Conservation (phyloP, 2,888 invertebrate genomes). For the Drosophila helvetica region DNA sequence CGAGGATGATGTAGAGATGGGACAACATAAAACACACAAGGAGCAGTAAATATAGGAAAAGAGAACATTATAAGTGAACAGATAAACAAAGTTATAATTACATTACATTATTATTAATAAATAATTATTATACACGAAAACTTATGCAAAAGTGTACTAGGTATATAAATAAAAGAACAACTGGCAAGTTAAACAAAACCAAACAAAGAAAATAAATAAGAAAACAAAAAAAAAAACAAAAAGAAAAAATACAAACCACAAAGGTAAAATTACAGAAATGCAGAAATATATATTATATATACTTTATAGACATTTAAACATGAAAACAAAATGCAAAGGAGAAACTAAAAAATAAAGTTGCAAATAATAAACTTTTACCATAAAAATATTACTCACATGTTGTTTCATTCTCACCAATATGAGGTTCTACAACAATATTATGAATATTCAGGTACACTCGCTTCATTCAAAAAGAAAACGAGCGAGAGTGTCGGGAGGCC, state of each 20-base stretch:
- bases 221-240: conserved; percentile 38
- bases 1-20: conserved; percentile 1
- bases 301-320: conserved; percentile 78
- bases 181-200: conserved; percentile 62
- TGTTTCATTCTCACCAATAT: conserved; percentile 1
- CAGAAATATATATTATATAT: conserved; percentile 79
- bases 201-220: conserved; percentile 34
- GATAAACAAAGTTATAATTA: conserved; percentile 75
- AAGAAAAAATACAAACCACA: conserved; percentile 49
- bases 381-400: conserved; percentile 52
- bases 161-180: conserved; percentile 49
- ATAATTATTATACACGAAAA: conserved; percentile 76
- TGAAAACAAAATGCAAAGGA: conserved; percentile 67
- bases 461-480: too few species aligned
- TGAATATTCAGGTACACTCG: too few species aligned
- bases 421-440: not conserved
- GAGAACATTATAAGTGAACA: conserved; percentile 53
- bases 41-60: conserved; percentile 39
- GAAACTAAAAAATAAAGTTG: conserved; percentile 79
- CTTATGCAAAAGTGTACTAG: conserved; percentile 63
- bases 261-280: conserved; percentile 64
- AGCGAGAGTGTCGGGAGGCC: too few species aligned
- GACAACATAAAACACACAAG: conserved; percentile 31
- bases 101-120: conserved; percentile 77
- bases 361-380: conserved; percentile 79